Percentiles rank a stretch among this genome's conserved stretches.
phyloP scores from a whole-genome alignment of 2,113 vertebrate species.

The Anas platyrhynchos region DNA sequence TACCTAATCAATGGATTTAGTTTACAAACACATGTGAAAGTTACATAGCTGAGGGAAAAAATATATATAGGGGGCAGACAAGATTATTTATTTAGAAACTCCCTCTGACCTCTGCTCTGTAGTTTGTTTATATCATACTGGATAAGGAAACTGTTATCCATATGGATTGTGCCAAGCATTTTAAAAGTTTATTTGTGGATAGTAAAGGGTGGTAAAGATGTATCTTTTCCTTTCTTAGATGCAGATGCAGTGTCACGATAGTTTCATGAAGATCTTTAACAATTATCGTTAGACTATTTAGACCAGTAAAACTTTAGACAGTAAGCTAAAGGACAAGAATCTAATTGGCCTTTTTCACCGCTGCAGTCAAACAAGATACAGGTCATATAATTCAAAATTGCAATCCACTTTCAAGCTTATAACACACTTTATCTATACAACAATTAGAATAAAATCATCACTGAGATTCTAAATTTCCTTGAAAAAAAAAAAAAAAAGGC shows the following conservation, averaged over 20 bases:
- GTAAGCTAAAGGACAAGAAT: not conserved
- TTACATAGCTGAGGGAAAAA: not conserved
- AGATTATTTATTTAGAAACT: not conserved
- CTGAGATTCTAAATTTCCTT: not conserved
- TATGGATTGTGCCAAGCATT: not conserved
- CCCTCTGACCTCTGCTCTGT: not conserved
- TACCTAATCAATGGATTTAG: not conserved
- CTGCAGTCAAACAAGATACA: not conserved
- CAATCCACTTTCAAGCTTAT: not conserved
- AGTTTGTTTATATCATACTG: not conserved
- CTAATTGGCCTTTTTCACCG: not conserved
- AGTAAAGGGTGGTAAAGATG: not conserved
- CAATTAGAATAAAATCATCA: not conserved
- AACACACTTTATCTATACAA: not conserved
- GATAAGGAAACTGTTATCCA: not conserved
- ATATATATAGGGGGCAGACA: not conserved
- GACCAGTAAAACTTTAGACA: not conserved
- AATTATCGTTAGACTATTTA: not conserved
- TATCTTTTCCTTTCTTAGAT: not conserved
- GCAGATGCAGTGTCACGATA: not conserved
- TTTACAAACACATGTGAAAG: not conserved
- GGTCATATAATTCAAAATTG: constrained; percentile 18
- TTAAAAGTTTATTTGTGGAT: not conserved
- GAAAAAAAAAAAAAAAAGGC: not conserved
- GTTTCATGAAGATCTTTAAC: not conserved